Evolutionary conservation across 2,888 invertebrate species (phyloP).

Genomic region (Philereme vetulata): DNA sequence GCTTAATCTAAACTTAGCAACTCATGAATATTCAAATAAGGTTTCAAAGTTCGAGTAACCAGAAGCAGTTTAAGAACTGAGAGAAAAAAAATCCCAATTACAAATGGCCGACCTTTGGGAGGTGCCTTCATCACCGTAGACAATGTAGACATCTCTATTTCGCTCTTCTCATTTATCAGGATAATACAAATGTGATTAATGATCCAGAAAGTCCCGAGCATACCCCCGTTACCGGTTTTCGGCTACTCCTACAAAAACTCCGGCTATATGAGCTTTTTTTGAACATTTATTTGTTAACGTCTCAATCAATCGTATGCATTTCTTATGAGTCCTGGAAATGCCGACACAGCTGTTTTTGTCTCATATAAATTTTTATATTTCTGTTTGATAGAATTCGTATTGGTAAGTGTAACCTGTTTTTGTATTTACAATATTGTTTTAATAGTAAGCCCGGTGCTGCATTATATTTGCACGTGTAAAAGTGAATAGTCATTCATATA

Average conservation of each 20-base stretch:
- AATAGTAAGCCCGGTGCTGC: background rate
- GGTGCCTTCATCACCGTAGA: constrained; percentile 55
- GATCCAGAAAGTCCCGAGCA: constrained; percentile 44
- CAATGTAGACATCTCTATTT: constrained; percentile 64
- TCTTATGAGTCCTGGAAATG: constrained; percentile 42
- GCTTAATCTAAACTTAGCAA: constrained; percentile 6
- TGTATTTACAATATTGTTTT: background rate
- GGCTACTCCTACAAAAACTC: constrained; percentile 70
- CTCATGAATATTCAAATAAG: constrained; percentile 28
- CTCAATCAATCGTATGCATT: constrained; percentile 72
- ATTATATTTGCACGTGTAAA: constrained; percentile 4
- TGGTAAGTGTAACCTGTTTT: constrained; percentile 29
- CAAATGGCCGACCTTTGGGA: constrained; percentile 59
- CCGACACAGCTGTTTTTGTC: constrained; percentile 61
- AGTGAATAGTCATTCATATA: background rate
- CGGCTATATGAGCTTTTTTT: constrained; percentile 48
- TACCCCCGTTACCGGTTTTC: constrained; percentile 70
- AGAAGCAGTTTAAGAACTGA: constrained; percentile 14
- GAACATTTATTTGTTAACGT: constrained; percentile 72
- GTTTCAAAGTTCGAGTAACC: background rate
- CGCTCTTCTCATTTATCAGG: constrained; percentile 62
- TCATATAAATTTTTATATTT: constrained; percentile 66
- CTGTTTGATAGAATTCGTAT: constrained; percentile 48
- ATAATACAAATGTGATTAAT: constrained; percentile 75
- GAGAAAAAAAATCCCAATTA: constrained; percentile 31